Percentiles rank a stretch among this genome's conserved stretches.
These are phyloP conservation scores for Actinostola sp. DNA, from an alignment of 92 coral and sea anemone species.

Conservation along the genomic window DNA sequence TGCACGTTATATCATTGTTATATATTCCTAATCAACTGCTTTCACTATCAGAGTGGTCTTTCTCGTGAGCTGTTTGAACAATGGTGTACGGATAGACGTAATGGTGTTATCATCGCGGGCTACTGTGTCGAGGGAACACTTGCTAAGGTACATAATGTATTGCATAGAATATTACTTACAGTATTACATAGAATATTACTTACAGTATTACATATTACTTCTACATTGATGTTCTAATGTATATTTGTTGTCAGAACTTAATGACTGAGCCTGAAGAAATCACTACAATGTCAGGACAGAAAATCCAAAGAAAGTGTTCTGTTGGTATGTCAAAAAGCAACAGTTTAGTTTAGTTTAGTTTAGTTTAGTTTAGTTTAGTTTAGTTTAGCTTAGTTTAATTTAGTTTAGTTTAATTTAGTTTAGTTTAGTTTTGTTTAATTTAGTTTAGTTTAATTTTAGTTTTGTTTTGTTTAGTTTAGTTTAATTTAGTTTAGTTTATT, in stretches of 20 bases:
- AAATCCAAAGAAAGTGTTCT: constrained; percentile 92
- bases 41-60: constrained; percentile 73
- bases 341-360: too few relatives aligned
- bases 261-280: constrained; percentile 98
- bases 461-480: too few relatives aligned
- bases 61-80: constrained; percentile 98
- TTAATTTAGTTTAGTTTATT: too few relatives aligned
- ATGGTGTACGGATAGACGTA: constrained; percentile 97
- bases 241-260: constrained; percentile 55
- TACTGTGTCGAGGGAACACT: constrained; percentile 97
- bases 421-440: too few relatives aligned
- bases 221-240: too few relatives aligned
- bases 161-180: neutral
- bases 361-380: too few relatives aligned
- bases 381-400: too few relatives aligned
- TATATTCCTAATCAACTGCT: neutral
- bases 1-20: too few relatives aligned
- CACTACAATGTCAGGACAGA: constrained; percentile 94
- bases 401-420: too few relatives aligned
- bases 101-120: constrained; percentile 97
- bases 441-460: too few relatives aligned
- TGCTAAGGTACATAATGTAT: constrained; percentile 75
- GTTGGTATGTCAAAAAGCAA: constrained; percentile 91
- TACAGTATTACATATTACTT: too few relatives aligned
- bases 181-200: neutral